Conservation (phyloP, 2,888 invertebrate genomes). For the Andrena chrysosceles region DNA sequence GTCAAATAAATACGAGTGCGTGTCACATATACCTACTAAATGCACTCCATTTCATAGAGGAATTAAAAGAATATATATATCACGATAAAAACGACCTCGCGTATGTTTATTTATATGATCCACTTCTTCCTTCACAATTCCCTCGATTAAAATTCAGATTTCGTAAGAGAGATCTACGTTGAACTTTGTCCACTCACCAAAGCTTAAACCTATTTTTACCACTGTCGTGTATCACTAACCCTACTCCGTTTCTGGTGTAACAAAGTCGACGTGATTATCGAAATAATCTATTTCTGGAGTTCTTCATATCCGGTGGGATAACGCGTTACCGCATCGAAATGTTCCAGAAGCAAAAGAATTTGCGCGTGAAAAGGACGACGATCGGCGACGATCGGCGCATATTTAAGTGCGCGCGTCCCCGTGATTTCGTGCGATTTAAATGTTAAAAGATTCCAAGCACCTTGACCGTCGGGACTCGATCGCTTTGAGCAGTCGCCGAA, state of each 20-base stretch:
- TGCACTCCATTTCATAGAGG: not conserved
- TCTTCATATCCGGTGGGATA: not conserved
- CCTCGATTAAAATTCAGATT: too few relatives aligned
- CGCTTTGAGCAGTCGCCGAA: constrained; percentile 12
- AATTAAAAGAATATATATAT: not conserved
- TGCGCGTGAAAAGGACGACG: not conserved
- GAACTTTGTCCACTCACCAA: too few relatives aligned
- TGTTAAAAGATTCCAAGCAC: constrained; percentile 47
- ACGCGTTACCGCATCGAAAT: not conserved
- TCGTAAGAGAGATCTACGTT: too few relatives aligned
- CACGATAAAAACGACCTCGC: not conserved
- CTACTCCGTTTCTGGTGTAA: too few relatives aligned
- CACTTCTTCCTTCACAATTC: not conserved
- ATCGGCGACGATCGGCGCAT: constrained; percentile 40
- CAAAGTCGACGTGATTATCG: too few relatives aligned
- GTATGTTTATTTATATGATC: constrained; percentile 12
- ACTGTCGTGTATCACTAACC: too few relatives aligned
- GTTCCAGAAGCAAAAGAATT: not conserved
- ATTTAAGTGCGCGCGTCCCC: constrained; percentile 13
- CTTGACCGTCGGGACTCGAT: constrained; percentile 49
- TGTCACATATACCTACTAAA: not conserved
- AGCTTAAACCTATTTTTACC: too few relatives aligned
- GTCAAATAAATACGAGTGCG: constrained; percentile 40
- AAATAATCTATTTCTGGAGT: too few relatives aligned
- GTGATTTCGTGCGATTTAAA: constrained; percentile 38